Conservation (phyloP, 2,113 vertebrate species). For the Pedetes capensis region DNA sequence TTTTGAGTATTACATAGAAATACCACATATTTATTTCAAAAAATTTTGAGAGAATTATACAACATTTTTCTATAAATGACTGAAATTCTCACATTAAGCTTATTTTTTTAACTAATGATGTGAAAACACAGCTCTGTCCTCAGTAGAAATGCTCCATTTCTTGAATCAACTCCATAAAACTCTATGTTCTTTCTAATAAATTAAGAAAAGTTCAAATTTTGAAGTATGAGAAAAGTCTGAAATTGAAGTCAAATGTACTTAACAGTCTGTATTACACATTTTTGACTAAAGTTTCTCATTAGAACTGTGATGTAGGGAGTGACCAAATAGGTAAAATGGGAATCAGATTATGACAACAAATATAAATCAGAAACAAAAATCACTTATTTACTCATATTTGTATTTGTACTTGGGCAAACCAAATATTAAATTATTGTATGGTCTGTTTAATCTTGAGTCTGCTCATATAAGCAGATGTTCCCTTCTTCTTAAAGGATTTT, state of each 20-base stretch:
- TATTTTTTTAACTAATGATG: background rate
- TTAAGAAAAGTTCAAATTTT: conserved; percentile 22
- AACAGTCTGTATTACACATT: background rate
- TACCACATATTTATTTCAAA: background rate
- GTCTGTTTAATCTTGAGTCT: conserved; percentile 4
- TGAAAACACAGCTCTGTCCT: conserved; percentile 12
- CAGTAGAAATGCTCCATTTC: background rate
- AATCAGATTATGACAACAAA: background rate
- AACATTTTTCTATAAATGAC: background rate
- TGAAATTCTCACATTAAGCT: background rate
- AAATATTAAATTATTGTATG: background rate
- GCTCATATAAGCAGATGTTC: background rate
- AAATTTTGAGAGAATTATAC: background rate
- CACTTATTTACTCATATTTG: background rate
- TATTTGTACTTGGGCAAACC: background rate
- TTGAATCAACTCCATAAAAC: background rate
- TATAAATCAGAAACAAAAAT: background rate
- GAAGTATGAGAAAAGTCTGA: conserved; percentile 12
- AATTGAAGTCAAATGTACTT: background rate
- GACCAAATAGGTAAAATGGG: background rate
- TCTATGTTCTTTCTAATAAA: background rate
- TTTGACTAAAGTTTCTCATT: background rate
- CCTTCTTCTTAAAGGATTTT: background rate
- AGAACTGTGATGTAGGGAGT: background rate
- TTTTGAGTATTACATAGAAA: background rate